These are phyloP conservation scores for Teleopsis dalmanni DNA, from an alignment of 1,140 invertebrate genomes.

Conservation along the genomic window DNA sequence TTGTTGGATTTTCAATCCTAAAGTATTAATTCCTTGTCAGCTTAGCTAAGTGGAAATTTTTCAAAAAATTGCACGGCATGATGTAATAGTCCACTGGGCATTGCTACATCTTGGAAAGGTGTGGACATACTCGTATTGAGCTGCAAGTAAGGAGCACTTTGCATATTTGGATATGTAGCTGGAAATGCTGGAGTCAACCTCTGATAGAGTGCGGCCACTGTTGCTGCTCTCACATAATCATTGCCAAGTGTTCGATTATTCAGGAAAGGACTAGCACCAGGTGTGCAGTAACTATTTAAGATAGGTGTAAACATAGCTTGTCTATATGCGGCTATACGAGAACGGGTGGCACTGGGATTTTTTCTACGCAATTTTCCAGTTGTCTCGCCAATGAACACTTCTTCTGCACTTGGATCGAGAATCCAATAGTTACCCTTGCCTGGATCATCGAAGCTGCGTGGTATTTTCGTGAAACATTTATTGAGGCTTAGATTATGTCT, in stretches of 20 bases:
- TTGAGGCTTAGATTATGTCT: conserved; percentile 94
- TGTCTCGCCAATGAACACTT: conserved; percentile 95
- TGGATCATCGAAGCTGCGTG: conserved; percentile 86
- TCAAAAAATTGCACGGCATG: conserved; percentile 36
- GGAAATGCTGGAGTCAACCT: conserved; percentile 4
- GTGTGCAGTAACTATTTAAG: conserved; percentile 24
- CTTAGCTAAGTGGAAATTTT: conserved; percentile 37
- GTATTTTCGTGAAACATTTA: conserved; percentile 97
- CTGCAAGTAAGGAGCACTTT: conserved; percentile 8
- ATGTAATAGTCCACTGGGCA: conserved; percentile 17
- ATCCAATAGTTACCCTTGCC: conserved; percentile 97
- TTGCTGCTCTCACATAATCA: conserved; percentile 31
- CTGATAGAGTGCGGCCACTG: conserved; percentile 17
- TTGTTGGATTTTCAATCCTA: too few species aligned
- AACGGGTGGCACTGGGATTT: conserved; percentile 77
- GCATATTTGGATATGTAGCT: conserved; percentile 3
- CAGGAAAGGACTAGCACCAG: conserved; percentile 10
- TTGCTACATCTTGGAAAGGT: neutral
- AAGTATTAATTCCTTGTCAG: too few species aligned
- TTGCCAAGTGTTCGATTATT: neutral
- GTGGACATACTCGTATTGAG: neutral
- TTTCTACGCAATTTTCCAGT: conserved; percentile 88
- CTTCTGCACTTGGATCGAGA: conserved; percentile 86
- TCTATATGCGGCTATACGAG: conserved; percentile 79
- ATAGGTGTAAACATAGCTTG: conserved; percentile 51